These are phyloP conservation scores for Scrobipalpa costella DNA, from an alignment of 2,888 invertebrate species.

Conservation along the genomic window DNA sequence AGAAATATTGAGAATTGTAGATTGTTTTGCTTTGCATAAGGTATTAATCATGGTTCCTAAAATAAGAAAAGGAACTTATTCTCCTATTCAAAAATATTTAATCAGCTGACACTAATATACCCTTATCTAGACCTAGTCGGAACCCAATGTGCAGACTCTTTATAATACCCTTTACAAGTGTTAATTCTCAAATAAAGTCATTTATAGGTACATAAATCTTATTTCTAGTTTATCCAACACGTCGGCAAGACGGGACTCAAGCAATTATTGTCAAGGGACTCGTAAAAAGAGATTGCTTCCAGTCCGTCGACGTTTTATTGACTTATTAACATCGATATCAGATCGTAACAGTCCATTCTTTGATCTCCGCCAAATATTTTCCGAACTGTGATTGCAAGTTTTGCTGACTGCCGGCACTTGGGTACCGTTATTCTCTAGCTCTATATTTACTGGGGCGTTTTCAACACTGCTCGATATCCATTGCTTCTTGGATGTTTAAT, in stretches of 20 bases:
- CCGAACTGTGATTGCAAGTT: constrained; percentile 53
- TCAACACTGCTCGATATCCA: too few species aligned
- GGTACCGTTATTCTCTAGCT: constrained; percentile 1
- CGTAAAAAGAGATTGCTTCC: constrained; percentile 79
- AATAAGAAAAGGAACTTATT: too few species aligned
- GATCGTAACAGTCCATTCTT: constrained; percentile 78
- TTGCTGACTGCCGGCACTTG: constrained; percentile 18
- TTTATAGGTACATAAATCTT: constrained; percentile 20
- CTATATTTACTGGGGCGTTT: too few species aligned
- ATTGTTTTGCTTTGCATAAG: too few species aligned
- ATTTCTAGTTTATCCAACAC: constrained; percentile 20
- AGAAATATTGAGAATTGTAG: too few species aligned
- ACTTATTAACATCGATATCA: constrained; percentile 81
- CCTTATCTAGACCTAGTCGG: too few species aligned
- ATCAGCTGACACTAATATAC: too few species aligned
- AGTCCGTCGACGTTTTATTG: constrained; percentile 77
- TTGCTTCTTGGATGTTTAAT: too few species aligned
- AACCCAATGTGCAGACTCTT: not conserved
- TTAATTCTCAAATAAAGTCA: not conserved
- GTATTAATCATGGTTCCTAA: too few species aligned
- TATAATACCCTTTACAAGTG: not conserved
- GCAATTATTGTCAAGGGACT: constrained; percentile 73
- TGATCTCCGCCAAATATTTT: constrained; percentile 72
- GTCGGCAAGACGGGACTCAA: constrained; percentile 58
- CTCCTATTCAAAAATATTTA: too few species aligned